phyloP scores from a whole-genome alignment of 2,888 invertebrate species.

The Nymphalis urticae region DNA sequence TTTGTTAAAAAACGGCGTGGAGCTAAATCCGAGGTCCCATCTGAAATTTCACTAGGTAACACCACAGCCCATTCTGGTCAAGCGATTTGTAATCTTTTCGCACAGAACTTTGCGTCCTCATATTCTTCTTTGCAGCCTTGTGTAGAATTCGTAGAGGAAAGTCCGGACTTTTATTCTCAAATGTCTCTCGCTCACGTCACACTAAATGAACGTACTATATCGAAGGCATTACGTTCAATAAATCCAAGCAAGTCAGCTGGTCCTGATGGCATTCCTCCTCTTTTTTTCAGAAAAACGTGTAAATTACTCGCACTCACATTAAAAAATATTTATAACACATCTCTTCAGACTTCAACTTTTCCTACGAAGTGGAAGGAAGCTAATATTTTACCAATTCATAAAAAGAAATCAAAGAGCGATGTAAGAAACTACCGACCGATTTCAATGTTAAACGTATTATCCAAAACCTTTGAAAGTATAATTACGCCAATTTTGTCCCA shows the following conservation, averaged over 20 bases:
- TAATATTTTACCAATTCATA: slow-evolving; percentile 25
- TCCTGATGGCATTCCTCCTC: slow-evolving; percentile 27
- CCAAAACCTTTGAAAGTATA: slow-evolving; percentile 26
- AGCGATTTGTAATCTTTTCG: slow-evolving; percentile 22
- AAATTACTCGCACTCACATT: slow-evolving; percentile 14
- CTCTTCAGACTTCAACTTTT: slow-evolving; percentile 16
- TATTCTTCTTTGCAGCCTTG: slow-evolving; percentile 3
- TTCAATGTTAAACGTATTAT: slow-evolving; percentile 8
- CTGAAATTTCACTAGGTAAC: slow-evolving; percentile 14
- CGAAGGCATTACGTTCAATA: not conserved
- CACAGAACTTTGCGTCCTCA: slow-evolving; percentile 13
- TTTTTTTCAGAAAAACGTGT: slow-evolving; percentile 23
- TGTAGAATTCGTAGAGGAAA: not conserved
- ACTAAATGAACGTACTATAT: slow-evolving; percentile 5
- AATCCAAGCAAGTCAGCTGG: slow-evolving; percentile 21
- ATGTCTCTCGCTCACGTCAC: not conserved
- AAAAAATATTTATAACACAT: slow-evolving; percentile 25
- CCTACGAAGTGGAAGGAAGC: slow-evolving; percentile 24
- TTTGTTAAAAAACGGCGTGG: slow-evolving; percentile 8
- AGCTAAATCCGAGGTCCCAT: slow-evolving; percentile 3
- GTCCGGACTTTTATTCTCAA: not conserved
- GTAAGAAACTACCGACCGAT: slow-evolving; percentile 18
- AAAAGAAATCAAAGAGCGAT: slow-evolving; percentile 3
- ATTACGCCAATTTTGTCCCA: slow-evolving; percentile 10
- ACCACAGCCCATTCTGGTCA: not conserved